A percentile compares a stretch with the other conserved stretches of the same genome.
These are phyloP conservation scores for Axinella damicornis DNA, from an alignment of 37 sponge, comb jelly and placozoan genomes.

Conservation along the genomic window DNA sequence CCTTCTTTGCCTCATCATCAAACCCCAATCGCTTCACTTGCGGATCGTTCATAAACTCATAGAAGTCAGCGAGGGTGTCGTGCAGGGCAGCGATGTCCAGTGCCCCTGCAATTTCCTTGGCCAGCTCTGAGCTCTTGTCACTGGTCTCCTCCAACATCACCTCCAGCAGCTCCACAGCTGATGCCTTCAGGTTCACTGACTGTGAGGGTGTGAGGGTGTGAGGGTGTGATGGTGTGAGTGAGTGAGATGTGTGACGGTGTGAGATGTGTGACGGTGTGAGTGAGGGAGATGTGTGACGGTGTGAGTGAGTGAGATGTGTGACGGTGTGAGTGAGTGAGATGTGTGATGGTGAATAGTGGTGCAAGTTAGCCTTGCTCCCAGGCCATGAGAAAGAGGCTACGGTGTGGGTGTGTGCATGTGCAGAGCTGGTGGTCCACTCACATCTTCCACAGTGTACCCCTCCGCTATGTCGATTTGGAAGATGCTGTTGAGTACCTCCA, in stretches of 20 bases:
- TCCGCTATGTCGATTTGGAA: constrained; percentile 29
- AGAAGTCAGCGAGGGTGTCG: constrained; percentile 55
- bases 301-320: too few relatives aligned
- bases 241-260: too few relatives aligned
- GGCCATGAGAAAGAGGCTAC: too few relatives aligned
- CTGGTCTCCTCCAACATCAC: constrained; percentile 70
- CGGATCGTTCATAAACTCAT: constrained; percentile 26
- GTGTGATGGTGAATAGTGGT: too few relatives aligned
- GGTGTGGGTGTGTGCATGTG: too few relatives aligned
- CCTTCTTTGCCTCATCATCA: constrained; percentile 68
- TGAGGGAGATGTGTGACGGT: too few relatives aligned
- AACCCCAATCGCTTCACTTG: constrained; percentile 32
- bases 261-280: too few relatives aligned
- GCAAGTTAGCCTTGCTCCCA: too few relatives aligned
- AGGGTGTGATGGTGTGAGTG: too few relatives aligned
- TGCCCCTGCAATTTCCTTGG: constrained; percentile 11
- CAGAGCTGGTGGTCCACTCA: neutral
- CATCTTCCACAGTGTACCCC: neutral
- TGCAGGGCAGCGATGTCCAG: constrained; percentile 24
- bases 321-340: too few relatives aligned
- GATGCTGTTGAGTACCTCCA: constrained; percentile 69
- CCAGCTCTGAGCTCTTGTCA: constrained; percentile 27
- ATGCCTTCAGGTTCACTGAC: constrained; percentile 33
- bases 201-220: neutral
- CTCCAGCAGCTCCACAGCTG: constrained; percentile 64